phyloP scores from a whole-genome alignment of 2,888 invertebrate genomes.

The Furcula furcula region DNA sequence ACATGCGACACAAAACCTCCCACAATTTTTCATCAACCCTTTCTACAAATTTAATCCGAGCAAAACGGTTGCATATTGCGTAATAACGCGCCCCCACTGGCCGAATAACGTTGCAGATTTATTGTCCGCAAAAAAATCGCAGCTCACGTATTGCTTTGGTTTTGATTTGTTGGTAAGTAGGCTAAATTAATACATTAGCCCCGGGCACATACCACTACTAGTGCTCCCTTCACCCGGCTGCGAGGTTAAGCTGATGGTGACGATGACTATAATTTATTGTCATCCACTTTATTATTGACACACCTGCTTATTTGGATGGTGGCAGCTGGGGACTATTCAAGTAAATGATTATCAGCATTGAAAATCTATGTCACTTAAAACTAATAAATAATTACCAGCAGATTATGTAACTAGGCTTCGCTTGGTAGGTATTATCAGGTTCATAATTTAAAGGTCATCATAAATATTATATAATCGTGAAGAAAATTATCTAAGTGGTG shows the following conservation, averaged over 20 bases:
- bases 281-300: constrained; percentile 2
- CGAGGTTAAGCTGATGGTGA: constrained; percentile 8
- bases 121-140: constrained; percentile 44
- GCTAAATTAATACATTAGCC: constrained; percentile 14
- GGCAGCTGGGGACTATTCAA: not conserved
- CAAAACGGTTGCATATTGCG: constrained; percentile 38
- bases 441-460: too few species aligned
- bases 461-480: too few species aligned
- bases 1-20: not conserved
- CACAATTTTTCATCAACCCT: constrained; percentile 1
- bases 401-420: too few species aligned
- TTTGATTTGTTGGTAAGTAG: constrained; percentile 15
- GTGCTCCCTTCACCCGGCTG: constrained; percentile 19
- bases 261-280: constrained; percentile 7
- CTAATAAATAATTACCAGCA: too few species aligned
- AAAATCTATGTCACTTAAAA: too few species aligned
- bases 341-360: not conserved
- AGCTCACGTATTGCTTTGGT: constrained; percentile 15
- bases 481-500: too few species aligned
- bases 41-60: constrained; percentile 7
- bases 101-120: constrained; percentile 43
- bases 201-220: constrained; percentile 10
- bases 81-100: constrained; percentile 39
- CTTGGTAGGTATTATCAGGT: too few species aligned
- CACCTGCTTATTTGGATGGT: constrained; percentile 3